Base-by-base conservation (phyloP, 1,140 invertebrate species). In the Bombus waltoni region DNA sequence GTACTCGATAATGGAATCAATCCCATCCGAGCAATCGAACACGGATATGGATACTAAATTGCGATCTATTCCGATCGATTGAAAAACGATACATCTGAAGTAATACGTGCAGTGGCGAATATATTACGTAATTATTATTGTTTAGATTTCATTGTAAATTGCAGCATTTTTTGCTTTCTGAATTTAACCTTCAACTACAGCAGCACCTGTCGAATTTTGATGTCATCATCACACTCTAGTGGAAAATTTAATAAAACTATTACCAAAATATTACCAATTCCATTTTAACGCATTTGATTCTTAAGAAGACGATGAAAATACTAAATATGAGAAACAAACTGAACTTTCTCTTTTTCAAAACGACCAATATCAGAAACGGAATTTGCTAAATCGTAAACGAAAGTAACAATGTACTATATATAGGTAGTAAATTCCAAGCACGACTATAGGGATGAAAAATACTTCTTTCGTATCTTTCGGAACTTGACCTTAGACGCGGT, bases 1-100 rank as follows among this genome's bases (percentile, higher is more conserved):
- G 78, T 80, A 65, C 71, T 73, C 72, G 84, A 74, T 88, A 87
- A 89, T 75, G 79, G 84, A 80, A 88, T 88, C 86, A 86, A 44
- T 73, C 85, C 81, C 66, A 74, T 76, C 38, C 32, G 15, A 22
- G 53, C 28, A 68, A 88, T 88, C 65, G 35, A 18, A 38, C 35
- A 35, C 42, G 40, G 47, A 62, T 18, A 42, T 40, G 32, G n/a
- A 86, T 85, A 66, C 9, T 35, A 25, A 66, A 57, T 74, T 70
- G n/a, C 59, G 42, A 73, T 85, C 77, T 28, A 62, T 53, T 18
- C 28, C 32, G 22, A 28, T 78, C 47, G 44, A 84, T 78, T n/a
- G 66, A 70, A 71, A 28, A n/a, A 25, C 53, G 32, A 77, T 68
- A 42, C 11, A n/a, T 9, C 11, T 25, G 25, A 2, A 15, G 15